Evolutionary conservation across 2,797 vertebrate species (phyloP).

Genomic region (Scleropages formosus): DNA sequence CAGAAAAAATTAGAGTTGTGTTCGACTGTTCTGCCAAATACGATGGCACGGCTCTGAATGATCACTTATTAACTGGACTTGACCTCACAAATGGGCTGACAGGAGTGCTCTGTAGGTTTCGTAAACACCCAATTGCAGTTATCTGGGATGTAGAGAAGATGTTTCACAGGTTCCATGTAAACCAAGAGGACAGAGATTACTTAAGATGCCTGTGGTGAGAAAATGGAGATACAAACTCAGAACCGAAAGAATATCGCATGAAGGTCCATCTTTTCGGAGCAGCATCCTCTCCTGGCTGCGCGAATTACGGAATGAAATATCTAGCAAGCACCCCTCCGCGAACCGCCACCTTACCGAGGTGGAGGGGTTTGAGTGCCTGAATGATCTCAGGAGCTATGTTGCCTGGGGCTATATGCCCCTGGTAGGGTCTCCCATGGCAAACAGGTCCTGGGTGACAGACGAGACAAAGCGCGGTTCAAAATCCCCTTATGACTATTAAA

Average conservation of each 20-base stretch:
- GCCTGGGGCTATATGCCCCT: too few relatives aligned
- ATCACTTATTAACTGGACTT: background rate
- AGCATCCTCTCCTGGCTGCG: conserved; percentile 39
- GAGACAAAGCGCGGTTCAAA: too few relatives aligned
- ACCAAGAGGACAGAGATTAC: conserved; percentile 33
- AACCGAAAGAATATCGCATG: conserved; percentile 38
- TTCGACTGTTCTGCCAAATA: background rate
- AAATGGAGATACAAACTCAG: conserved; percentile 24
- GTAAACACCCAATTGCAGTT: conserved; percentile 34
- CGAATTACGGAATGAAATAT: conserved; percentile 41
- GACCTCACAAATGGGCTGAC: background rate
- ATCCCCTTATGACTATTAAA: too few relatives aligned
- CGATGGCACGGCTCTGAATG: background rate
- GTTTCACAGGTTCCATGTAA: conserved; percentile 40
- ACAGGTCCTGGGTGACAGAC: too few relatives aligned
- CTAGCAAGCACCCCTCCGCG: conserved; percentile 29
- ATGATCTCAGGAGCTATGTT: too few relatives aligned
- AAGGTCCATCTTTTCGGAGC: conserved; percentile 40
- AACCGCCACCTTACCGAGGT: too few relatives aligned
- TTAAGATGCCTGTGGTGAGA: conserved; percentile 41
- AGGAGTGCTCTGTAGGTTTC: conserved; percentile 31
- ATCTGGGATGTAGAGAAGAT: conserved; percentile 41
- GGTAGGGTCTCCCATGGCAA: too few relatives aligned
- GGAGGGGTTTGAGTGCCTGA: too few relatives aligned
- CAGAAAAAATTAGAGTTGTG: background rate